Base-by-base conservation (phyloP, 1,140 invertebrate species). In the Cardiocondyla obscurior region DNA sequence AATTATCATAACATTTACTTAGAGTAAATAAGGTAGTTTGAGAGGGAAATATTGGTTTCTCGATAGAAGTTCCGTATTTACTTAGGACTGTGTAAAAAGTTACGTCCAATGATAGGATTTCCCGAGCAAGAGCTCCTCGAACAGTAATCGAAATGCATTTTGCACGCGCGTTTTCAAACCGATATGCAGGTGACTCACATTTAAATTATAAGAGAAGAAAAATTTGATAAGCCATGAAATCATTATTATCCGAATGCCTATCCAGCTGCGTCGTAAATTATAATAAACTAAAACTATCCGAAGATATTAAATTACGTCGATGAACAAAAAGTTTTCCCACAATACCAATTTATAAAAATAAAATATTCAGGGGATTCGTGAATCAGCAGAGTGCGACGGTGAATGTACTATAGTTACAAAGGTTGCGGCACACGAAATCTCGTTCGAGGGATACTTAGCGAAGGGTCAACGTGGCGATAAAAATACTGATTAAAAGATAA, bases 81-180 rank as follows among this genome's bases (percentile, higher is more conserved):
- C 55, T 74, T 74, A 74, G 72, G 36, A 74, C 55, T 22, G 36
- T 74, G 72, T 60, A 74, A 74, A 74, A 74, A 74, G 25, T 73
- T 58, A 19, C 67, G 28, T 44, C 25, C 72, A 74, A 12, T 30
- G 42, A 58, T 60, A 74, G 72, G 28, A 62, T 74, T 30, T 74
- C 16, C n/a, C 25, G 39, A n/a, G n/a, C 39, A n/a, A 74, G 30
- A 14, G 28, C 25, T 70, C 28, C 33, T 39, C 49, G 33, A 72
- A 6, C 51, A n/a, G 53, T 60, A 60, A 74, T 74, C 36, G 25
- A 77, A 77, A 67, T 67, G 42, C 33, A 36, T 65, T 77, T 77
- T 65, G 16, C 25, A 46, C 30, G 8, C 6, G 25, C 44, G 30
- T 70, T n/a, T 51, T 81, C 33, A 55, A 42, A n/a, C 3, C 10